phyloP scores from a whole-genome alignment of 2,888 invertebrate species.

The Lasius fuliginosus region DNA sequence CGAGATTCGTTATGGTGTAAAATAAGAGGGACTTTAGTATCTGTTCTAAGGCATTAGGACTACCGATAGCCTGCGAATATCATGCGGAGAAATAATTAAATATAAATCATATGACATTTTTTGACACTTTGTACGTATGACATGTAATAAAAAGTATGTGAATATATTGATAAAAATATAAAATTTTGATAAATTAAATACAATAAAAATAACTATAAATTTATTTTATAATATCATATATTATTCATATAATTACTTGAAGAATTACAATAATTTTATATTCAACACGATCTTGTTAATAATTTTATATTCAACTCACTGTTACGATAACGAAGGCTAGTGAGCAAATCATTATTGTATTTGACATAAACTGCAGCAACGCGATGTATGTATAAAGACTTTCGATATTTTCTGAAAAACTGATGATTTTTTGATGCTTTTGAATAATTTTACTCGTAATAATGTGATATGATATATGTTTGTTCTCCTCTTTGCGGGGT shows the following conservation, averaged over 20 bases:
- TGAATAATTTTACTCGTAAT: slow-evolving; percentile 34
- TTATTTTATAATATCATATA: background rate
- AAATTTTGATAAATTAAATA: background rate
- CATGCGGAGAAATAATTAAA: background rate
- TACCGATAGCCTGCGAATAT: slow-evolving; percentile 60
- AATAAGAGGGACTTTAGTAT: slow-evolving; percentile 65
- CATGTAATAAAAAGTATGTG: background rate
- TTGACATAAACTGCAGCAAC: slow-evolving; percentile 60
- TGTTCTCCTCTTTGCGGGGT: background rate
- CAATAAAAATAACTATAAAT: background rate
- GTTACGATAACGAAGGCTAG: slow-evolving; percentile 41
- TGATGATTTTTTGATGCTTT: slow-evolving; percentile 61
- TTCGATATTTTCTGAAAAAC: slow-evolving; percentile 58
- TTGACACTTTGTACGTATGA: background rate
- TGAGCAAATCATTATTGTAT: slow-evolving; percentile 55
- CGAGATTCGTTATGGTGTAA: slow-evolving; percentile 58
- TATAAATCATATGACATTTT: slow-evolving; percentile 27
- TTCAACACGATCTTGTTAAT: background rate
- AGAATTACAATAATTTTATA: background rate
- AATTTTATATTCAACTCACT: slow-evolving; percentile 27
- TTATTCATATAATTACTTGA: background rate
- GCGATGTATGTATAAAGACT: slow-evolving; percentile 59
- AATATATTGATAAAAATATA: background rate
- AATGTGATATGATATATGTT: background rate
- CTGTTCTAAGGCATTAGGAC: slow-evolving; percentile 22